Evolutionary conservation across 2,888 invertebrate genomes (phyloP), one percentile per base, ranked within the genome.

Genomic region (Melipona beecheii): DNA sequence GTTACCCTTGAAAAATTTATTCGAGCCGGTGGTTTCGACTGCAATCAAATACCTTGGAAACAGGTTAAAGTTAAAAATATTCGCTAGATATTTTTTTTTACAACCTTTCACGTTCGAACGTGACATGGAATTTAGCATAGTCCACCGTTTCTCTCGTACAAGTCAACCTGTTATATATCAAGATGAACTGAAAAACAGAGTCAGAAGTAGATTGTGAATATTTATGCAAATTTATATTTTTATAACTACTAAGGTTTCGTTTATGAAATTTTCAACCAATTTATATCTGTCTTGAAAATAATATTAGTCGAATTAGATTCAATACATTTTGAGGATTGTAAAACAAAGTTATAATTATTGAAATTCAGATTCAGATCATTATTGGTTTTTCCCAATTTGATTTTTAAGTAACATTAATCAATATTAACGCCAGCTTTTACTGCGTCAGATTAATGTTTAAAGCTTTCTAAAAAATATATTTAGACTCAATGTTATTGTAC

Each of bases 1-100:
- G 81, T 76, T 81, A 65, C 85, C 85, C 85, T 84, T 85, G 85
- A 69, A 27, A 52, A 50, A 70, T 58, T 68, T 49, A 27, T 58
- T 52, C 58, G 74, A 72, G 27, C 50, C 54, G 73, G 77, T 31
- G 52, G 79, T 84, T 83, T 83, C 56, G 73, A 65, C 21, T 50
- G 52, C 66, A 68, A 52, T 21, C 54, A 49, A 84, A 74, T 80
- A 66, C 76, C 80, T 72, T n/a, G 70, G 31, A 17, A 72, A 65
- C 78, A 49, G 68, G 74, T 83, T 72, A 2, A 77, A 66, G 58
- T 24, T 70, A 62, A 78, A 83, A 56, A 58, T 71, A 75, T 21
- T 27, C 24, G 36, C 72, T n/a, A 52, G 27, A 66, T 60, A 4
- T 36, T 9, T 1, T n/a, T 65, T 43, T n/a, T 66, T 66, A 1